phyloP scores from a whole-genome alignment of 2,113 vertebrate species.

The Macroglossus sobrinus region DNA sequence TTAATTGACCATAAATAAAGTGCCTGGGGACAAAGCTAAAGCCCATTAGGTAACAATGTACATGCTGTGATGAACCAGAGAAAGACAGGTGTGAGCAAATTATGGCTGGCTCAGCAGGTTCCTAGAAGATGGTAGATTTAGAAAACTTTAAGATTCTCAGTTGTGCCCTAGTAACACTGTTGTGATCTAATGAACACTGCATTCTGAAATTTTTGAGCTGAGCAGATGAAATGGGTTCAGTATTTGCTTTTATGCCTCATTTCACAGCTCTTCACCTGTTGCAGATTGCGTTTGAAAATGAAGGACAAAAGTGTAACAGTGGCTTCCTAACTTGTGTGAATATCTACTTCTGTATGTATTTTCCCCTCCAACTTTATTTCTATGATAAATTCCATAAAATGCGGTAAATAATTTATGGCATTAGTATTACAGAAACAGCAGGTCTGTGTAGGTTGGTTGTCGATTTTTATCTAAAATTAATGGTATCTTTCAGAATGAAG shows the following conservation, averaged over 20 bases:
- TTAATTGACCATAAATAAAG: conserved; percentile 21
- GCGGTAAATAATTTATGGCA: conserved; percentile 59
- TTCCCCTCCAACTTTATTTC: conserved; percentile 14
- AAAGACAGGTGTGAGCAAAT: background rate
- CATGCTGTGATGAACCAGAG: background rate
- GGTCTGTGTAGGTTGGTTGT: conserved; percentile 43
- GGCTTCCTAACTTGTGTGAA: background rate
- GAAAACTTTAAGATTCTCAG: background rate
- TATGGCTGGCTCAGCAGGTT: background rate
- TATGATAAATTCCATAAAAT: conserved; percentile 46
- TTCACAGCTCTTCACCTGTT: conserved; percentile 16
- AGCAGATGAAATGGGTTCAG: background rate
- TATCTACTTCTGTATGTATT: conserved; percentile 24
- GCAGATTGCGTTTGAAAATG: background rate
- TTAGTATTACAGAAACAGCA: conserved; percentile 51
- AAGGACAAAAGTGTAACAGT: background rate
- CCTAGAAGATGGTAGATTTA: background rate
- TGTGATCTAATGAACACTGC: background rate
- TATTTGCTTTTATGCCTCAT: background rate
- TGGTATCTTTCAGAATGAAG: conserved; percentile 60
- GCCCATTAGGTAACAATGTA: background rate
- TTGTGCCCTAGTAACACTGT: background rate
- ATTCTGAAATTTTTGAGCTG: conserved; percentile 1
- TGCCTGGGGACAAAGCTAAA: background rate
- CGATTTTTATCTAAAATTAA: conserved; percentile 58